Evolutionary conservation across 2,888 invertebrate species (phyloP).

Genomic region (Lypha dubia): DNA sequence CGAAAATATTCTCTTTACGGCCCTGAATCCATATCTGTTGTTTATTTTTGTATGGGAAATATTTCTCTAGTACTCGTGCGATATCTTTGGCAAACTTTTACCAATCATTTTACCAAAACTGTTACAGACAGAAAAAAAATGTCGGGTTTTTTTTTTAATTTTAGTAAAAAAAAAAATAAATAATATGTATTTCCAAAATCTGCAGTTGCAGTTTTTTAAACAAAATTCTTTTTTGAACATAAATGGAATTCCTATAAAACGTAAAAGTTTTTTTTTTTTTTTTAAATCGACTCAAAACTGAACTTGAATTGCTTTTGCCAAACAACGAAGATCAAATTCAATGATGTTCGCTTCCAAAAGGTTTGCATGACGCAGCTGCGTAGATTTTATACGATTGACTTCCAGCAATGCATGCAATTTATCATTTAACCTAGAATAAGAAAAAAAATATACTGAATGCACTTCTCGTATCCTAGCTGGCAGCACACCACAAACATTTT

Average conservation of each 20-base stretch:
- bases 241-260: not conserved
- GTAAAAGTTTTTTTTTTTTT: not conserved
- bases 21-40: too few relatives aligned
- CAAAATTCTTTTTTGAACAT: not conserved
- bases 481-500: constrained; percentile 24
- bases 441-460: constrained; percentile 3
- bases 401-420: constrained; percentile 71
- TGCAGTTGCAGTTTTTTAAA: not conserved
- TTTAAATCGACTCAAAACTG: constrained; percentile 27
- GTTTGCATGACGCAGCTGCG: constrained; percentile 72
- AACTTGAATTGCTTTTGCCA: constrained; percentile 43
- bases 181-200: too few relatives aligned
- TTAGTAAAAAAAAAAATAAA: too few relatives aligned
- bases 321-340: constrained; percentile 20
- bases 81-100: too few relatives aligned
- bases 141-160: too few relatives aligned
- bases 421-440: constrained; percentile 60
- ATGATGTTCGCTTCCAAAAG: constrained; percentile 49
- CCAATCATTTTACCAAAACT: too few relatives aligned
- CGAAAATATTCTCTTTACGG: too few relatives aligned
- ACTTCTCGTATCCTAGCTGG: not conserved
- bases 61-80: too few relatives aligned
- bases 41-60: too few relatives aligned
- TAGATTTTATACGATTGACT: constrained; percentile 68
- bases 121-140: too few relatives aligned